Evolutionary conservation across 2,113 vertebrate genomes (phyloP), one percentile per base, ranked within the genome.

Genomic region (Calyptommatus sinebrachiatus): DNA sequence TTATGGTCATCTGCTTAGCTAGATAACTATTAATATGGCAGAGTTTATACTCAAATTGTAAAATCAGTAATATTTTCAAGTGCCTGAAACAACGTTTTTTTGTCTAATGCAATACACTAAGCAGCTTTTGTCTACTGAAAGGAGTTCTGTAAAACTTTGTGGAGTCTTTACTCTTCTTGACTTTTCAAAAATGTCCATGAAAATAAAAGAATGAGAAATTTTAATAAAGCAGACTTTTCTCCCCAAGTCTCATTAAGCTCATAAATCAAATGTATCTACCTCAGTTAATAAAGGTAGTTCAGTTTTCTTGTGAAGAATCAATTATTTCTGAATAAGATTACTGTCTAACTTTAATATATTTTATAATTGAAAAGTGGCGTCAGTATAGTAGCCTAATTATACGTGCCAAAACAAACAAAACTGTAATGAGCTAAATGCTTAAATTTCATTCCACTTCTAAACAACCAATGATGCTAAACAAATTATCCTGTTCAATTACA

Each of bases 381-480:
- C 62, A 53, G 46, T 65, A 31, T 20, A 62, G 21, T n/a, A 66
- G 50, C 14, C 65, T 73, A 79, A 79, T 79, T 79, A 73, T 24
- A 53, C 41, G 16, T 28, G 41, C 31, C 29, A 24, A 77, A 75
- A 62, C n/a, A 66, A 62, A 24, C 53, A 57, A 20, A 24, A n/a
- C 20, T 71, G 31, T 29, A 28, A 67, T 71, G 73, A 67, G 29
- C 29, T 65, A 18, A 68, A 63, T 31, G 16, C 11, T 21, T 80
- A 53, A 53, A 53, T 80, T 5, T 73, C 28, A 73, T 67, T 80
- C n/a, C 22, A 41, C 46, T 80, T 74, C 67, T 14, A 53, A 68
- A 67, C 9, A 80, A 24, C 24, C 24, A 73, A 2, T 73, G 48
- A 10, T 68, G 28, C 63, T 74, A 68, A 46, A 74, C 48, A 67